Evolutionary conservation across 2,888 invertebrate genomes (phyloP), one percentile per base, ranked within the genome.

Genomic region (Drosophila anceps): DNA sequence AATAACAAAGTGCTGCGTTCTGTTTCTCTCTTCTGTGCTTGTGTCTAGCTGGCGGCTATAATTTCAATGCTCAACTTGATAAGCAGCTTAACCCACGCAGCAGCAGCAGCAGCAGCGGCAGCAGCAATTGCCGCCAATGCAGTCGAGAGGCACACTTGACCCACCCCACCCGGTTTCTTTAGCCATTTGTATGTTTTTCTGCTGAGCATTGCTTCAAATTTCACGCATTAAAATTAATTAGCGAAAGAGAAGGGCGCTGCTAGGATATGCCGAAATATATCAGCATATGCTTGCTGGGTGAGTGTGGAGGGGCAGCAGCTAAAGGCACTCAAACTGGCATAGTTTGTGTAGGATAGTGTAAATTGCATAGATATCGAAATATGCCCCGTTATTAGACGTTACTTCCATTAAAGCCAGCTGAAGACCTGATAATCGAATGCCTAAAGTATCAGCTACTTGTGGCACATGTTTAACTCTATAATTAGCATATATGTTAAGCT

Each of bases 1-100:
- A 78, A 81, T 85, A 83, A 85, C 88, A 85, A 85, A 88, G 86
- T 82, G 79, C 83, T 82, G 75, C 83, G 78, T 71, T 80, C 80
- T 78, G 71, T 80, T 79, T 75, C 68, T 66, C 72, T 68, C 62
- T 73, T 65, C 74, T 63, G 76, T 84, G 81, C 77, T 84, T 79
- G 84, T 84, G 76, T 88, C 89, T 84, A 81, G 87, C 86, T 82
- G 81, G 84, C 89, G 86, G 86, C 86, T 89, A 87, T 87, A 87
- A 87, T 87, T 87, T 88, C 84, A 84, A 86, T 88, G 87, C 88
- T 84, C 88, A 88, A 84, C 80, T 87, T 88, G 86, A 84, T 88
- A 88, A 86, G 86, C 89, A 86, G 89, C 89, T 86, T 86, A 86
- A 88, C 88, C 88, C 82, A 81, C 76, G 81, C 81, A 75, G 41